phyloP scores from a whole-genome alignment of 2,888 invertebrate genomes.

The Nemotelus nigrinus region DNA sequence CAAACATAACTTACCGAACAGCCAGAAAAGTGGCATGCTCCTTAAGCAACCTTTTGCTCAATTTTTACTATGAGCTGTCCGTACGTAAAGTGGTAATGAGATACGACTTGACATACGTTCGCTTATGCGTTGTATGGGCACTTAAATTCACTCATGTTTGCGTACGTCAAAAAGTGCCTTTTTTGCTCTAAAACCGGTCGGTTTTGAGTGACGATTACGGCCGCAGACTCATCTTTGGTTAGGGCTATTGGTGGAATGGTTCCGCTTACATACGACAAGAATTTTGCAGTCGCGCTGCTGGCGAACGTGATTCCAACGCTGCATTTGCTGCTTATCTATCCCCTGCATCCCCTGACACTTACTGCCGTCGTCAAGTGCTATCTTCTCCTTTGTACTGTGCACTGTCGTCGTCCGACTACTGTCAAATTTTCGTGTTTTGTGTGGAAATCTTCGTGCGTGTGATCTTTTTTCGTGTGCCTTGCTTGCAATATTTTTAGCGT shows the following conservation, averaged over 20 bases:
- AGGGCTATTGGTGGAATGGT: conserved; percentile 41
- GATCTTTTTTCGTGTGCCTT: conserved; percentile 23
- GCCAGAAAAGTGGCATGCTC: too few relatives aligned
- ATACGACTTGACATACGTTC: too few relatives aligned
- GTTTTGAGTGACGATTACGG: too few relatives aligned
- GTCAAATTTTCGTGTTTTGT: conserved; percentile 33
- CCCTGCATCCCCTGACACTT: neutral
- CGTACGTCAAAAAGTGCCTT: too few relatives aligned
- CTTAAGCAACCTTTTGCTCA: too few relatives aligned
- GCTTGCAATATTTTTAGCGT: neutral
- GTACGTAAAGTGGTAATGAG: too few relatives aligned
- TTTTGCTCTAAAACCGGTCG: too few relatives aligned
- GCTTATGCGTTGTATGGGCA: too few relatives aligned
- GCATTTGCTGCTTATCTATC: neutral
- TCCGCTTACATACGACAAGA: neutral
- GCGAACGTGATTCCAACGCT: neutral
- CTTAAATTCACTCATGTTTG: too few relatives aligned
- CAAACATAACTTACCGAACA: too few relatives aligned
- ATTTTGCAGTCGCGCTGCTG: conserved; percentile 8
- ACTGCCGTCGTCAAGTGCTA: neutral
- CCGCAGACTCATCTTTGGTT: too few relatives aligned
- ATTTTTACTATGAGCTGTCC: too few relatives aligned
- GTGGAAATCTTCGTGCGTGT: conserved; percentile 23
- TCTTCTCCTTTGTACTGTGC: conserved; percentile 19
- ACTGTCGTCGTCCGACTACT: conserved; percentile 5